phyloP scores from a whole-genome alignment of 2,888 invertebrate genomes.

The Lasioglossum morio region DNA sequence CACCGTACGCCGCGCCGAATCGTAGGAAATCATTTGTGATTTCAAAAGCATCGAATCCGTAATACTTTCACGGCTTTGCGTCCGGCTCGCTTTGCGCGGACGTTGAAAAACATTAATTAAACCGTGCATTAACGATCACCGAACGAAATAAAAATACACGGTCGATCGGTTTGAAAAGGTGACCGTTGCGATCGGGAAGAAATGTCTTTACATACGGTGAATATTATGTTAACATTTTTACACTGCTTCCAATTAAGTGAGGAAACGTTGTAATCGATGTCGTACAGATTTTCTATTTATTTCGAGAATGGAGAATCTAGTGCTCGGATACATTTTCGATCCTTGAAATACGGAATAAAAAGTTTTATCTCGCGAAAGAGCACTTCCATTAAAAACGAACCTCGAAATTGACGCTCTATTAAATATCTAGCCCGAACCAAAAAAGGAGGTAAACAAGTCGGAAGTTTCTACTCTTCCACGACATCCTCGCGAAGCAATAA shows the following conservation, averaged over 20 bases:
- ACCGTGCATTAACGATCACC: background rate
- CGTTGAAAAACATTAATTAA: background rate
- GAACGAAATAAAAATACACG: background rate
- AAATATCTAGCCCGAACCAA: background rate
- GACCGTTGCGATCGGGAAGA: background rate
- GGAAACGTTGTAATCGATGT: background rate
- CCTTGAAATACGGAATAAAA: too few relatives aligned
- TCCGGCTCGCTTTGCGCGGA: background rate
- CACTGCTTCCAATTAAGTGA: background rate
- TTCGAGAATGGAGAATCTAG: background rate
- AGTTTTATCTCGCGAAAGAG: background rate
- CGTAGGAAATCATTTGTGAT: conserved; percentile 19
- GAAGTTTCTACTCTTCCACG: background rate
- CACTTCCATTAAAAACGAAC: background rate
- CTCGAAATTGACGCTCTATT: background rate
- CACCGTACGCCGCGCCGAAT: background rate
- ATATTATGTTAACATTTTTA: background rate
- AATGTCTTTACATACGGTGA: background rate
- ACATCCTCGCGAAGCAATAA: background rate
- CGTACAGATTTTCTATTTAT: background rate
- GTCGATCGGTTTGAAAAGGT: background rate
- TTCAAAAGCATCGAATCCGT: background rate
- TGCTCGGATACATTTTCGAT: too few relatives aligned
- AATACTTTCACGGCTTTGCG: background rate
- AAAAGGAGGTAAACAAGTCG: background rate